phyloP scores from a whole-genome alignment of 2,797 vertebrate species.

The Argyrosomus regius region DNA sequence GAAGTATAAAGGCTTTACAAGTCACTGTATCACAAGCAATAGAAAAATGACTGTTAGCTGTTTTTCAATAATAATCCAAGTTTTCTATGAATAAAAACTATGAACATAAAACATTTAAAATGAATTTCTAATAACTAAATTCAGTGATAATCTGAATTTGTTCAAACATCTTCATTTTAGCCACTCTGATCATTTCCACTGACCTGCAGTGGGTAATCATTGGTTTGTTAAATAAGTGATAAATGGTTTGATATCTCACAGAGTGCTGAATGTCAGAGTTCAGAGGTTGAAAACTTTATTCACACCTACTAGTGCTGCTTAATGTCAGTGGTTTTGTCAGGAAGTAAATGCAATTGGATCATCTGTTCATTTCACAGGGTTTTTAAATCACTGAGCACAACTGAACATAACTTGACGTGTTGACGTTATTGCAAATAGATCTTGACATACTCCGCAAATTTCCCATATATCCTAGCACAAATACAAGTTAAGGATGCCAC shows the following conservation, averaged over 20 bases:
- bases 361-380: background rate
- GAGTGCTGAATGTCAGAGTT: constrained; percentile 22
- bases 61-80: background rate
- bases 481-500: constrained; percentile 18
- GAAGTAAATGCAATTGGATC: background rate
- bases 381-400: background rate
- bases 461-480: constrained; percentile 19
- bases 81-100: background rate
- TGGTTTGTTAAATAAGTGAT: constrained; percentile 11
- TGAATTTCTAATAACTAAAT: background rate
- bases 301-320: background rate
- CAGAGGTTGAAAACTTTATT: constrained; percentile 1
- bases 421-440: constrained; percentile 23
- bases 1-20: constrained; percentile 5
- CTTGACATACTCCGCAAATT: constrained; percentile 7
- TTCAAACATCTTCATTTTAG: background rate
- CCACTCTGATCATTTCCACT: constrained; percentile 3
- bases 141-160: background rate
- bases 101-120: background rate
- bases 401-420: background rate
- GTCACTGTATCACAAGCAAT: background rate
- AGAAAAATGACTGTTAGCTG: background rate
- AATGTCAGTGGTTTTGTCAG: constrained; percentile 9
- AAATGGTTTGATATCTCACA: constrained; percentile 34
- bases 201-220: background rate